Base-by-base conservation (phyloP, 2,888 invertebrate genomes). In the Spilosoma lubricipeda region DNA sequence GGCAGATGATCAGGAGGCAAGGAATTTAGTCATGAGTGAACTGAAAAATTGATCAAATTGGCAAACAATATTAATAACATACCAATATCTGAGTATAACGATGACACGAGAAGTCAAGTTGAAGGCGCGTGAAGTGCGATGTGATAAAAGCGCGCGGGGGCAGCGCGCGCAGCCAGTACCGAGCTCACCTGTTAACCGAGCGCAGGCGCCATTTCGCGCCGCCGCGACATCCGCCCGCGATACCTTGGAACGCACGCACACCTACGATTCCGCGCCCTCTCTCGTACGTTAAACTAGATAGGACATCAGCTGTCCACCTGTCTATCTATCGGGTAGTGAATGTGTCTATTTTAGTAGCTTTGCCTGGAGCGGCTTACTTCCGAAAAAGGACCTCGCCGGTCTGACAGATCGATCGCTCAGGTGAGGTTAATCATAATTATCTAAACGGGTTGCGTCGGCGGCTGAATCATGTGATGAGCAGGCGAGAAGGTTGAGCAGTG, bases 151-250 rank as follows among this genome's bases (percentile, higher is more conserved):
- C 91, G 91, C 84, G 89, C 76, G 89, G 81, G 82, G 85, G 80
- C 82, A 86, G 88, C 94, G 94, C 94, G 93, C 94, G 92, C 91
- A 89, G 93, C 85, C 94, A 95, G 95, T 95, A 94, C 89, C 88
- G 87, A 90, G 79, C 87, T 88, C 88, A 91, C 92, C 89, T 89
- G 90, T 91, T 87, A 86, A 89, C 83, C 85, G 89, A 88, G 84
- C 92, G 93, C 93, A 90, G 90, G 94, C 94, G 91, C 88, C 83
- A 76, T 81, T 79, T 80, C 89, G 88, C 88, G 87, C 85, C 84
- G 80, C 78, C 86, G 86, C 84, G 86, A 79, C 48, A 18, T 77
- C 72, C 75, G 71, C 68, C 75, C 82, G 79, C 80, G 82, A 82
- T 76, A 79, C 77, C 77, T 75, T 76, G 76, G 79, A 76, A 76